Evolutionary conservation across 2,113 vertebrate genomes (phyloP).

Genomic region (Camelus dromedarius): DNA sequence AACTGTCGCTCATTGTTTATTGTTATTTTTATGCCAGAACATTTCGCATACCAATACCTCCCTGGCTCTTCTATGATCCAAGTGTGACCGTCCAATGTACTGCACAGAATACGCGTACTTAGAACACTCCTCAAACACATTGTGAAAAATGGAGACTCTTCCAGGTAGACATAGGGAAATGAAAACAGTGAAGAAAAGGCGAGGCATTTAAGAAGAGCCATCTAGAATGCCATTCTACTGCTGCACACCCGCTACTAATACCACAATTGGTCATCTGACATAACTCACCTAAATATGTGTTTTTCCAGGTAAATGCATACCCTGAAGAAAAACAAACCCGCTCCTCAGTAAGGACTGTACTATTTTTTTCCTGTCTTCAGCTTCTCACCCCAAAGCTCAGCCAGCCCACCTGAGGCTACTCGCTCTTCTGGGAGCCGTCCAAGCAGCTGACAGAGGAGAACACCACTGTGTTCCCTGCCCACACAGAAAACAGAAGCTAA

Average conservation of each 20-base stretch:
- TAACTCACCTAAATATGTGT: slow-evolving; percentile 77
- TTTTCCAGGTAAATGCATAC: slow-evolving; percentile 81
- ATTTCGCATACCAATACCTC: slow-evolving; percentile 51
- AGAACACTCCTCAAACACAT: slow-evolving; percentile 58
- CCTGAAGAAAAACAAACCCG: slow-evolving; percentile 75
- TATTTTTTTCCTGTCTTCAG: slow-evolving; percentile 77
- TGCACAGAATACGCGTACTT: slow-evolving; percentile 11
- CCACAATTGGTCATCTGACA: slow-evolving; percentile 80
- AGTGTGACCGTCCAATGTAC: slow-evolving; percentile 60
- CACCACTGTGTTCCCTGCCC: slow-evolving; percentile 65
- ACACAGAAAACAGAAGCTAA: slow-evolving; percentile 82
- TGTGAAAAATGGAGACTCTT: slow-evolving; percentile 71
- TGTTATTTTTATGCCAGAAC: slow-evolving; percentile 65
- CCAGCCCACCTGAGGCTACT: slow-evolving; percentile 77
- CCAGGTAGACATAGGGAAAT: slow-evolving; percentile 69
- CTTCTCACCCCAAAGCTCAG: slow-evolving; percentile 74
- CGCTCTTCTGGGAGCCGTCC: slow-evolving; percentile 69
- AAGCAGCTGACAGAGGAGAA: slow-evolving; percentile 59
- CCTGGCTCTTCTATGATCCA: slow-evolving; percentile 62
- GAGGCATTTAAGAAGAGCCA: slow-evolving; percentile 77
- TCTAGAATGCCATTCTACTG: slow-evolving; percentile 75
- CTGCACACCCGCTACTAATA: slow-evolving; percentile 77
- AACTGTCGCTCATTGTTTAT: slow-evolving; percentile 65
- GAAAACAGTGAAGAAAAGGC: neutral
- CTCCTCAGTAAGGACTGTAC: slow-evolving; percentile 64